Evolutionary conservation across 2,113 vertebrate genomes (phyloP), one percentile per base, ranked within the genome.

Genomic region (Spilogale gracilis): DNA sequence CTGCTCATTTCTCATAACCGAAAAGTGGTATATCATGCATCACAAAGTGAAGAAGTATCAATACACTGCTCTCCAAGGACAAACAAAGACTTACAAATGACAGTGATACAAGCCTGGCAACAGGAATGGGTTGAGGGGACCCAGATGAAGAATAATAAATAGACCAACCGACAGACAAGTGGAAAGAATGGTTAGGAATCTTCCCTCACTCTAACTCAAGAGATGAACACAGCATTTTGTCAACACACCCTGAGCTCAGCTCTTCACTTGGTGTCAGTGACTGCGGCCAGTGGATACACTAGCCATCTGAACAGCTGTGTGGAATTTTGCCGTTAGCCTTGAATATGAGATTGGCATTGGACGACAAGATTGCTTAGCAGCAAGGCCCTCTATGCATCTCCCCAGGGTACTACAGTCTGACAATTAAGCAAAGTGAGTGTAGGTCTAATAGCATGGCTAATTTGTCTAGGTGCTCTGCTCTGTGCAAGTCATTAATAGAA

Each of bases 391-490:
- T 78, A 1, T 67, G 43, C n/a, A n/a, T 97, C 73, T 97, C 80
- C 61, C 90, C 20, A 5, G 2, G 73, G 73, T 52, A 45, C 81
- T 96, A 61, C 5, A 80, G 30, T 78, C 48, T 91, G 61, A 80
- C 67, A 0, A 0, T 6, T 89, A 92, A 20, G 81, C 1, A 16
- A 95, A 87, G 65, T 52, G 45, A 60, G 45, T 56, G 5, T 17
- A 67, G 48, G 81, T 85, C 54, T 56, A 60, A 20, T 12, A 93
- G 79, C 2, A 13, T 7, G 71, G 58, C 56, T 93, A 50, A 14
- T 98, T 95, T 97, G 76, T 98, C 88, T 96, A 65, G 17, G 76
- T 91, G 95, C 60, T 60, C 3, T 85, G 65, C 54, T 97, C 93
- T 63, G 74, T 84, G 85, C 18, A 56, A 54, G 32, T 23, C 43